Conservation (phyloP, 2,797 vertebrate species). For the Orientallactaga sibirica region DNA sequence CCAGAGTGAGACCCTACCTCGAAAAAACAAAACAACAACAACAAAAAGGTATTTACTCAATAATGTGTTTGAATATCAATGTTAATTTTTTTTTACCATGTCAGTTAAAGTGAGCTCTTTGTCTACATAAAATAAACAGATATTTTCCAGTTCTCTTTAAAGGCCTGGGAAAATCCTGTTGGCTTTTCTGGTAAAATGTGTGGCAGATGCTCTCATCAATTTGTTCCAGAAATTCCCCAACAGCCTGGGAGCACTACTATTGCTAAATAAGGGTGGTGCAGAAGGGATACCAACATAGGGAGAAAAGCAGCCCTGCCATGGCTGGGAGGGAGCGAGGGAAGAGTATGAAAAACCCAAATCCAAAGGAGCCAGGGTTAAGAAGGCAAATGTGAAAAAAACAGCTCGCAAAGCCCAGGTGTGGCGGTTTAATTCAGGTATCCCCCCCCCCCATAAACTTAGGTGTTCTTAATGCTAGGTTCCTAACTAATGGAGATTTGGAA, state of each 20-base stretch:
- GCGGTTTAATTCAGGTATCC: no score
- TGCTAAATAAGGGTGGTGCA: slow-evolving; percentile 42
- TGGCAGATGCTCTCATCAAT: slow-evolving; percentile 68
- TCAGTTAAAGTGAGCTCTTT: slow-evolving; percentile 32
- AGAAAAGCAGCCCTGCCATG: slow-evolving; percentile 19
- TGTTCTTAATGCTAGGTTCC: no score
- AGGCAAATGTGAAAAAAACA: background rate
- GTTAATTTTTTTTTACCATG: slow-evolving; percentile 50
- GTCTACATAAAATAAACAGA: slow-evolving; percentile 5
- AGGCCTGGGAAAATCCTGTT: background rate
- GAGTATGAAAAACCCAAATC: slow-evolving; percentile 17
- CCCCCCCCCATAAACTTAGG: no score
- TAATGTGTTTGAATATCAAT: slow-evolving; percentile 9
- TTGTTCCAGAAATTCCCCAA: slow-evolving; percentile 69
- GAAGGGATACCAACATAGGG: slow-evolving; percentile 26
- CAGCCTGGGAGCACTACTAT: slow-evolving; percentile 55
- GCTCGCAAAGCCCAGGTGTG: background rate
- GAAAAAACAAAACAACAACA: no score
- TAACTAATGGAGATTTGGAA: no score
- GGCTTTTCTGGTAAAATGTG: slow-evolving; percentile 61
- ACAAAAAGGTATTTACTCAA: slow-evolving; percentile 4
- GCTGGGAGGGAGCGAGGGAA: background rate
- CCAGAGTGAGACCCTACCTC: no score
- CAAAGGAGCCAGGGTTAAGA: slow-evolving; percentile 27
- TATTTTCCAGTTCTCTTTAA: slow-evolving; percentile 40